phyloP scores from a whole-genome alignment of 2,888 invertebrate species.

The Polymixis flavicincta region DNA sequence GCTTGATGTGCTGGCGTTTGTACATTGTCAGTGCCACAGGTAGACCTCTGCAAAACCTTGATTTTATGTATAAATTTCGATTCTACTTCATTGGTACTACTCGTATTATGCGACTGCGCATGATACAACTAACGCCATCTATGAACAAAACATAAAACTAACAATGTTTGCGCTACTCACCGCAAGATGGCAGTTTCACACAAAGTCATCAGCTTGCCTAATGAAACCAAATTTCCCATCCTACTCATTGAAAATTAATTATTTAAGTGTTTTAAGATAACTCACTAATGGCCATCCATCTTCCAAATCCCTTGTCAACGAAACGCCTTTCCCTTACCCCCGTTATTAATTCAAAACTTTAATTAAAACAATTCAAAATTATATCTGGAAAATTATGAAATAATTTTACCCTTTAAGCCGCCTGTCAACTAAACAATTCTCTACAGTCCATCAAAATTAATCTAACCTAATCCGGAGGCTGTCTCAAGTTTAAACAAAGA shows the following conservation, averaged over 20 bases:
- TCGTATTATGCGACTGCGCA: constrained; percentile 74
- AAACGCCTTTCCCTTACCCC: constrained; percentile 72
- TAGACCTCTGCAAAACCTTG: neutral
- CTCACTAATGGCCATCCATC: constrained; percentile 72
- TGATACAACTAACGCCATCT: constrained; percentile 78
- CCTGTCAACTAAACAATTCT: constrained; percentile 88
- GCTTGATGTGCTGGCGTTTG: too few species aligned
- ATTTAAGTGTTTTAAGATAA: constrained; percentile 65
- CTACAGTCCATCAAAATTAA: constrained; percentile 90
- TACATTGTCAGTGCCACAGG: neutral
- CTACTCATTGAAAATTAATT: constrained; percentile 56
- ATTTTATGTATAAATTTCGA: neutral
- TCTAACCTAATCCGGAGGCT: constrained; percentile 86
- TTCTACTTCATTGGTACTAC: too few species aligned
- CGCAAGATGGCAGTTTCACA: constrained; percentile 71
- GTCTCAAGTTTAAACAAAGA: constrained; percentile 89
- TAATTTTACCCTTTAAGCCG: constrained; percentile 84
- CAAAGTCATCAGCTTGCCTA: neutral
- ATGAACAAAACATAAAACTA: constrained; percentile 44
- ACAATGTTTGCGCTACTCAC: constrained; percentile 69
- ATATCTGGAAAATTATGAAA: constrained; percentile 85
- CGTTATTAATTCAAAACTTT: constrained; percentile 83
- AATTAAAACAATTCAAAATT: constrained; percentile 87
- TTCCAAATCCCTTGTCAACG: constrained; percentile 78
- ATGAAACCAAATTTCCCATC: constrained; percentile 21